Percentiles rank a stretch among this genome's conserved stretches.
phyloP scores from a whole-genome alignment of 1,140 invertebrate species.

The Aphis gossypii region DNA sequence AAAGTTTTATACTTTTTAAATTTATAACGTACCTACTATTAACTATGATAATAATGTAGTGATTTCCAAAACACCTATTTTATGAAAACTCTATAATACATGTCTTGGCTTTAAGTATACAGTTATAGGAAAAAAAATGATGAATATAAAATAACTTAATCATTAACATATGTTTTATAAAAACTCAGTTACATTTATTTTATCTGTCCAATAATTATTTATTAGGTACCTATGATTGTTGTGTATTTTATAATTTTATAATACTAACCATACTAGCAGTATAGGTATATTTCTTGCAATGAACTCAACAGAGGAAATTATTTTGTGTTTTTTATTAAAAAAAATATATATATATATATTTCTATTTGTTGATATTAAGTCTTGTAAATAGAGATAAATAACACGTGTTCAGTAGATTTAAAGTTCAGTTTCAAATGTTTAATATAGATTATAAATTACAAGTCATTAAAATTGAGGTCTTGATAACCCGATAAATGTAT shows the following conservation, averaged over 20 bases:
- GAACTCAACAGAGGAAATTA: background rate
- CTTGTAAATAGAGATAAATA: background rate
- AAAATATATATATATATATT: background rate
- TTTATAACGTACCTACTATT: background rate
- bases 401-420: background rate
- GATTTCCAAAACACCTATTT: background rate
- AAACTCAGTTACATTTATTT: background rate
- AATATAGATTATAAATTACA: background rate
- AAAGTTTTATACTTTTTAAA: background rate
- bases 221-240: background rate
- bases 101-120: background rate
- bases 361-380: background rate
- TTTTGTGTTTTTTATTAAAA: background rate
- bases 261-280: background rate
- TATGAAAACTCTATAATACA: background rate
- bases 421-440: slow-evolving; percentile 10
- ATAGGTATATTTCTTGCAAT: background rate
- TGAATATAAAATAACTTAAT: background rate
- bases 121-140: background rate
- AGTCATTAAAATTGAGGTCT: slow-evolving; percentile 27
- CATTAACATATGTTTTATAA: background rate
- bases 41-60: background rate
- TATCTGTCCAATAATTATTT: background rate
- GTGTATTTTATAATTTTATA: background rate
- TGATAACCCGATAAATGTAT: slow-evolving; percentile 21